Percentiles rank a stretch among this genome's conserved stretches.
These are phyloP conservation scores for Natator depressus DNA, from an alignment of 2,113 vertebrate genomes.

Conservation along the genomic window DNA sequence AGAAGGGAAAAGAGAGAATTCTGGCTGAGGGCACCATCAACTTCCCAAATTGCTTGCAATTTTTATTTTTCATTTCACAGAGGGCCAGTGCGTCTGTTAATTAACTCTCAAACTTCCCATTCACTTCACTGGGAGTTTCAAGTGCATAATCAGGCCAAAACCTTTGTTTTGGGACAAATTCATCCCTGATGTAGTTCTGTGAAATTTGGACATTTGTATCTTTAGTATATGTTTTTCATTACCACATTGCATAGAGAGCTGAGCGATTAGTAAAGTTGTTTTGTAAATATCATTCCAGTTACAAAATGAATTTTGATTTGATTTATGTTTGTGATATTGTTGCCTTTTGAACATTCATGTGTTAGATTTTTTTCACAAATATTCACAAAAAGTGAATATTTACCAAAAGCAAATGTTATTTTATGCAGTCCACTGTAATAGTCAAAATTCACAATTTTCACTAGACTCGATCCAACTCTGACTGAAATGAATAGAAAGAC, in stretches of 20 bases:
- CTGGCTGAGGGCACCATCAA: background rate
- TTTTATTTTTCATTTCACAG: background rate
- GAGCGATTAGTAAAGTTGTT: background rate
- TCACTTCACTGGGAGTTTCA: background rate
- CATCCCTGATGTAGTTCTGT: background rate
- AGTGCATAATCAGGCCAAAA: background rate
- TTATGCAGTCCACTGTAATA: background rate
- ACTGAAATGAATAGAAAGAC: background rate
- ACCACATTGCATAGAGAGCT: background rate
- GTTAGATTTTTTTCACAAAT: background rate
- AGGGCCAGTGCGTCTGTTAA: background rate
- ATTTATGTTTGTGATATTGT: background rate
- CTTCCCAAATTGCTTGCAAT: background rate
- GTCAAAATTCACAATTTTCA: background rate
- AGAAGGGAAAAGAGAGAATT: background rate
- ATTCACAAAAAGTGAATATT: background rate
- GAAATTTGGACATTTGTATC: background rate
- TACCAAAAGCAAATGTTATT: background rate
- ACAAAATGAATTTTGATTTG: background rate
- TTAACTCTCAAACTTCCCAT: background rate
- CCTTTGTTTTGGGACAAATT: slow-evolving; percentile 16
- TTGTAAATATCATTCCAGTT: background rate
- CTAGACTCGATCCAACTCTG: background rate
- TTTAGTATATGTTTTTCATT: background rate
- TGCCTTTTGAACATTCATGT: background rate